Evolutionary conservation across 1,140 invertebrate species (phyloP), one percentile per base, ranked within the genome.

Genomic region (Pseudachorutes palmiensis): DNA sequence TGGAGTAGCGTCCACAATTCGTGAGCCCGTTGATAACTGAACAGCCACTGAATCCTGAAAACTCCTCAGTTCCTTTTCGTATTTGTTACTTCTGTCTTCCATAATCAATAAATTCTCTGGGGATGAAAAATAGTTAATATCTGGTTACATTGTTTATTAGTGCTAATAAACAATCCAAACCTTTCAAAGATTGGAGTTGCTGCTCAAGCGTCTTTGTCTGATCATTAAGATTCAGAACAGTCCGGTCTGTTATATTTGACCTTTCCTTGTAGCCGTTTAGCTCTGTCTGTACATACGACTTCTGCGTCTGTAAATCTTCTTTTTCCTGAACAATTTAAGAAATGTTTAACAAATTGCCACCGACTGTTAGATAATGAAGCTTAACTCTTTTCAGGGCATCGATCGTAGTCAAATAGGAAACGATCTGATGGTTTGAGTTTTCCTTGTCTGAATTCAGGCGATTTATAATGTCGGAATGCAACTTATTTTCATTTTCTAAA

Each of bases 1-100:
- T 75, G 90, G 88, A 51, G 87, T 83, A 1, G 87, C 84, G 73
- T 91, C 88, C 1, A 88, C 83, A 74, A 86, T 88, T 72, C 85
- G 78, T 45, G 83, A 82, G 1, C 87, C 85, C 3, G 85, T 81
- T 72, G 86, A 86, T 1, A 88, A 73, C 16, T 86, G 78, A 58
- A 87, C 85, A 1, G 87, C 83, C 64, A 81, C 81, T 77, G 84
- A 87, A 70, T 89, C 87, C 65, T 88, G 86, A 48, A 83, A 82
- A 59, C 82, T 80, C 74, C 86, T 84, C 48, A 88, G 67, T 66
- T 89, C 87, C 74, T 88, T 87, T 87, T 76, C 59, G 80, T 80
- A 61, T 75, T 49, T 61, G 14, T 59, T 29, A 31, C 19, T 29
- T 60, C 63, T 67, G 3, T 74, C 70, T 51, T 74, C 70, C 24